Conservation (phyloP, 2,888 invertebrate genomes). For the Amaurobius ferox region DNA sequence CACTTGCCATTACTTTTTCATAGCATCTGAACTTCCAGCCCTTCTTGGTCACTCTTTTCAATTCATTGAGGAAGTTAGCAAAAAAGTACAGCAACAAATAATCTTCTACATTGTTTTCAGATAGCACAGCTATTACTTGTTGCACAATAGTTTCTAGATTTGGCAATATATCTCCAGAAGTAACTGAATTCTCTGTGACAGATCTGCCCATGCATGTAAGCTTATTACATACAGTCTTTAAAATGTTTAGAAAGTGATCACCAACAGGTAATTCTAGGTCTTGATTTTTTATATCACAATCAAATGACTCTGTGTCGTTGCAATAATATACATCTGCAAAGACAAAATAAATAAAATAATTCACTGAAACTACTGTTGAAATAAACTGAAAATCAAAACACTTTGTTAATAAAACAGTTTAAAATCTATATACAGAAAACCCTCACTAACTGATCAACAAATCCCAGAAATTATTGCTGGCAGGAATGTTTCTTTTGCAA, state of each 20-base stretch:
- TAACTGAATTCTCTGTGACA: no score
- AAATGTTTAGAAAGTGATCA: background rate
- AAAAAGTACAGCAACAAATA: slow-evolving; percentile 33
- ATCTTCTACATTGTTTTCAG: background rate
- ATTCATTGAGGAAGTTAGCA: slow-evolving; percentile 14
- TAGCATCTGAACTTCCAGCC: background rate
- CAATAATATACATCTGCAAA: background rate
- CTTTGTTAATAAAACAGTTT: no score
- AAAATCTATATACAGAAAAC: no score
- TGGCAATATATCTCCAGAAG: background rate
- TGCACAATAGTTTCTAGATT: background rate
- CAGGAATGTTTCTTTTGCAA: no score
- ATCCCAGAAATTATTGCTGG: no score
- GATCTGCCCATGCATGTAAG: background rate
- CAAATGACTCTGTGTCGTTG: background rate
- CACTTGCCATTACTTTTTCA: no score
- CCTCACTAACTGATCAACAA: no score
- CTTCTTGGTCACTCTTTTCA: background rate
- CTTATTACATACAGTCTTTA: background rate
- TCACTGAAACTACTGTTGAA: background rate
- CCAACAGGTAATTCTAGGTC: background rate
- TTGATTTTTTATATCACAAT: background rate
- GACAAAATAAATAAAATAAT: background rate
- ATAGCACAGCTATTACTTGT: background rate
- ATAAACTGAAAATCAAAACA: no score